phyloP scores from a whole-genome alignment of 2,888 invertebrate species.

The Lycocerus yunnanus region DNA sequence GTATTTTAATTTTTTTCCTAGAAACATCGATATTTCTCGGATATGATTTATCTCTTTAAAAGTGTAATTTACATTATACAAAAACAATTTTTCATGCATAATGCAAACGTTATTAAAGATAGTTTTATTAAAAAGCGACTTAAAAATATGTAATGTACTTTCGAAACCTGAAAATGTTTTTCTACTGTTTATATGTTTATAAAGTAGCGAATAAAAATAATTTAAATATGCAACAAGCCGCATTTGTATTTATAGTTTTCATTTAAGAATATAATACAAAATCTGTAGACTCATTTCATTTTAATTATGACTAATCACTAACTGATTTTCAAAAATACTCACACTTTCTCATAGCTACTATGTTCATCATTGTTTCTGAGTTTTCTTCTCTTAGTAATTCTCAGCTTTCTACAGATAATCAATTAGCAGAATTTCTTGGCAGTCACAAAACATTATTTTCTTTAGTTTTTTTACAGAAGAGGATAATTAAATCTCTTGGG shows the following conservation, averaged over 20 bases:
- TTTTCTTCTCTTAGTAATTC: too few species aligned
- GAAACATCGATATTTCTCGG: neutral
- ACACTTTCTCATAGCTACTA: too few species aligned
- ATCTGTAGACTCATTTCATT: too few species aligned
- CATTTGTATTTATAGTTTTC: neutral
- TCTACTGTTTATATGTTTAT: neutral
- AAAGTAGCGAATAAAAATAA: neutral
- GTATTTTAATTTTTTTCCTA: neutral
- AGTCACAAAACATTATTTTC: too few species aligned
- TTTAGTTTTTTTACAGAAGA: too few species aligned
- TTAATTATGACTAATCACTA: too few species aligned
- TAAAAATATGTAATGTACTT: neutral
- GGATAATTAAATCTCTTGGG: too few species aligned
- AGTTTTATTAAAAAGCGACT: neutral
- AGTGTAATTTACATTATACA: neutral
- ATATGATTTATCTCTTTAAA: neutral
- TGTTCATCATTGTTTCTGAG: too few species aligned
- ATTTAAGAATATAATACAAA: neutral
- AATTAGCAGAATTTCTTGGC: too few species aligned
- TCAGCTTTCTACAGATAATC: too few species aligned
- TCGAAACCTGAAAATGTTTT: neutral
- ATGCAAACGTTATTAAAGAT: neutral
- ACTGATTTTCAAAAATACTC: too few species aligned
- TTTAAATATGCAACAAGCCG: neutral
- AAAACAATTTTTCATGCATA: neutral